phyloP scores from a whole-genome alignment of 1,140 invertebrate species.

The Bombus polaris region DNA sequence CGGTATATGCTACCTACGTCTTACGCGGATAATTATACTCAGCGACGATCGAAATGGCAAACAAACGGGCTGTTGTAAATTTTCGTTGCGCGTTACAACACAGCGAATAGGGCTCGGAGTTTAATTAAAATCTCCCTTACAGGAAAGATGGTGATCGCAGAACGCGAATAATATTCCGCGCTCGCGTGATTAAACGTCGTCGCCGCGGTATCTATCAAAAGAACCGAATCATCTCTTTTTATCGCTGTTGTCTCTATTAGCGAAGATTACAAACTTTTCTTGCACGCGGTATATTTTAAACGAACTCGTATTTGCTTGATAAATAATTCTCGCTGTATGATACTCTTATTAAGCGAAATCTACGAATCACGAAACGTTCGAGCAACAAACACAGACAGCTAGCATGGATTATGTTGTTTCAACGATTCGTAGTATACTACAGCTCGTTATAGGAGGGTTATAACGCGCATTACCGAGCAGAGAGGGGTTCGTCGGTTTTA shows the following conservation, averaged over 20 bases:
- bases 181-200: conserved; percentile 44
- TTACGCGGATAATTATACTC: conserved; percentile 43
- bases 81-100: conserved; percentile 36
- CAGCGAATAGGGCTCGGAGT: neutral
- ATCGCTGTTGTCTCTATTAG: conserved; percentile 49
- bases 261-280: conserved; percentile 45
- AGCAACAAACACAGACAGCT: too few relatives aligned
- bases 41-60: conserved; percentile 35
- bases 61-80: conserved; percentile 51
- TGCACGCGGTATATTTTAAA: neutral
- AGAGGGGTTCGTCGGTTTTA: conserved; percentile 39
- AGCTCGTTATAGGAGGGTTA: conserved; percentile 12
- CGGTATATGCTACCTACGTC: neutral
- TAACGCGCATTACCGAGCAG: conserved; percentile 18
- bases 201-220: neutral
- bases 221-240: neutral
- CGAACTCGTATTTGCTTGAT: neutral
- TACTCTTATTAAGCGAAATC: too few relatives aligned
- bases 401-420: too few relatives aligned
- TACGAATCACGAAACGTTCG: too few relatives aligned
- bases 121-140: conserved; percentile 51
- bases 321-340: too few relatives aligned
- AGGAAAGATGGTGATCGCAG: conserved; percentile 20
- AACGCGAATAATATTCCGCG: conserved; percentile 39
- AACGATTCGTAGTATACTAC: neutral